These are phyloP conservation scores for Chaunax sp. DNA, from an alignment of 2,797 vertebrate genomes.

Conservation along the genomic window DNA sequence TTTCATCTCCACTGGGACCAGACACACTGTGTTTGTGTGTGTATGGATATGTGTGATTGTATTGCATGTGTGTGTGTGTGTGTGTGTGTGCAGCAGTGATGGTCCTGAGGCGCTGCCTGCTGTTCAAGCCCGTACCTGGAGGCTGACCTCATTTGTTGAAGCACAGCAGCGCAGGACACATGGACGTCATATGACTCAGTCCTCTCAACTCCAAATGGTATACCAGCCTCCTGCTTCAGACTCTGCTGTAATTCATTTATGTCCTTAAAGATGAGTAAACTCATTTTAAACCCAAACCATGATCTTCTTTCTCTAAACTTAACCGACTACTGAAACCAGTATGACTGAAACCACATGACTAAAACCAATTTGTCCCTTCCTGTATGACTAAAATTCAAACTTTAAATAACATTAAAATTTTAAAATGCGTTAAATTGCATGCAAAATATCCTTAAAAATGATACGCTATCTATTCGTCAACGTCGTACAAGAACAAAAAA, in stretches of 20 bases:
- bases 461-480: too few relatives aligned
- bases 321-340: too few relatives aligned
- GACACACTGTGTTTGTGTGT: conserved; percentile 10
- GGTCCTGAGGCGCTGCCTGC: conserved; percentile 67
- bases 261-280: conserved; percentile 23
- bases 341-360: too few relatives aligned
- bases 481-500: too few relatives aligned
- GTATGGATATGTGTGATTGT: conserved; percentile 23
- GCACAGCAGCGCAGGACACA: conserved; percentile 61
- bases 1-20: conserved; percentile 52
- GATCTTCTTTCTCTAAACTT: too few relatives aligned
- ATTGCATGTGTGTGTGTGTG: conserved; percentile 6
- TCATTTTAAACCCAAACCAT: conserved; percentile 8
- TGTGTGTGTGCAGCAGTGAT: conserved; percentile 21
- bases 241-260: conserved; percentile 39
- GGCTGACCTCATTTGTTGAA: conserved; percentile 77
- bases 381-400: too few relatives aligned
- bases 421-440: too few relatives aligned
- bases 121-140: conserved; percentile 71
- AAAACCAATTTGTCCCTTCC: too few relatives aligned
- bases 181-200: conserved; percentile 70
- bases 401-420: too few relatives aligned
- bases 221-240: conserved; percentile 45
- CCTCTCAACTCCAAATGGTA: conserved; percentile 53
- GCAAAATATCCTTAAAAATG: too few relatives aligned